Evolutionary conservation across 2,888 invertebrate species (phyloP).

Genomic region (Sicus ferrugineus): DNA sequence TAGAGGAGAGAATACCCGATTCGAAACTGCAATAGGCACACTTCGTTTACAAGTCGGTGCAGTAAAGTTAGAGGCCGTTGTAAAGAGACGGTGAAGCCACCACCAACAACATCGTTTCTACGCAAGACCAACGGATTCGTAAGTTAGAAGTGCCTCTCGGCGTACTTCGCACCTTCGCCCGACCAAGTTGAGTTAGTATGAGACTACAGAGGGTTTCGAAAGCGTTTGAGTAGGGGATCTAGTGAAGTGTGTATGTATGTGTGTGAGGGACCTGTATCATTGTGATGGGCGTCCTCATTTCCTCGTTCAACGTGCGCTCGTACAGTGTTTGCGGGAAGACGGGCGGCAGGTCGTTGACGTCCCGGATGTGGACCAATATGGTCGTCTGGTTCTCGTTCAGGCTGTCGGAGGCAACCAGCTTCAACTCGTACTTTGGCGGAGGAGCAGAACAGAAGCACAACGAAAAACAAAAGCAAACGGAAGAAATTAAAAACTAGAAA

Average conservation of each 20-base stretch:
- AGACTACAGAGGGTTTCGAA: no score
- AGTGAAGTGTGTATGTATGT: not conserved
- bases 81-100: not conserved
- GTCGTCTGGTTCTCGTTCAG: conserved; percentile 87
- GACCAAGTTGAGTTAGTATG: no score
- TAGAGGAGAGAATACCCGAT: no score
- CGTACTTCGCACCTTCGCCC: no score
- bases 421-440: conserved; percentile 77
- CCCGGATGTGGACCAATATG: conserved; percentile 82
- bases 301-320: conserved; percentile 78
- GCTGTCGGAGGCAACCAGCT: conserved; percentile 88
- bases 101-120: no score
- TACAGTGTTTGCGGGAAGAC: conserved; percentile 77
- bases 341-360: conserved; percentile 91
- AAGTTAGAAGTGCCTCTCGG: no score
- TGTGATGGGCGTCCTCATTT: conserved; percentile 76
- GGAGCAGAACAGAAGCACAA: conserved; percentile 37
- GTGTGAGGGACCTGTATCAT: conserved; percentile 71
- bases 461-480: conserved; percentile 35
- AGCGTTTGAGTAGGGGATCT: no score
- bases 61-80: not conserved
- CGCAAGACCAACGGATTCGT: no score
- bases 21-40: no score
- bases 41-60: no score
- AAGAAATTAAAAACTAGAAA: conserved; percentile 7